Base-by-base conservation (phyloP, 2,888 invertebrate species). In the Kryphioiulus occultus region DNA sequence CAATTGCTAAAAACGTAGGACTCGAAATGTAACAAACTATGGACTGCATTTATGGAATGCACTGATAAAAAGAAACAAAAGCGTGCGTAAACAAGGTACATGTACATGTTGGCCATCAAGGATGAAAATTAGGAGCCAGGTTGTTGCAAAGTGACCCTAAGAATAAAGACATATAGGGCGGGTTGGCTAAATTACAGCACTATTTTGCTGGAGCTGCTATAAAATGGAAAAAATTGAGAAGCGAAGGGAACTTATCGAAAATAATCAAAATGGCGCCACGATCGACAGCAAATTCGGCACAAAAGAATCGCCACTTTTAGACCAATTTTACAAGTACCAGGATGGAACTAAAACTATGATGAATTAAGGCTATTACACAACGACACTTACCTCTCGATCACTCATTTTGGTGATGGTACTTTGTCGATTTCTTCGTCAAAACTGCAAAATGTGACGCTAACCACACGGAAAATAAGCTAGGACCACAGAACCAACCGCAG, bases 191-290 rank as follows among this genome's bases (percentile, higher is more conserved):
- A 59, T 0, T 22, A 9, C 22, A n/a, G 22, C 59, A 59, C n/a
- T 22, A 59, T 22, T 59, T 59, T 22, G 22, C 59, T 59, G n/a
- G 5, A n/a, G 9, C 7, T n/a, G 22, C 3, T n/a, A 59, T 22
- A 7, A 3, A 22, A 59, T n/a, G 59, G 7, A 35, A 2, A 35
- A 35, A 7, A 35, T 7, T 2, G 7, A 7, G 35, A 35, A 4
- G 35, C 2, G 35, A 35, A 35, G 3, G 22, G 7, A 68, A 68
- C 26, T 12, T 5, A 12, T 7, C 22, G 26, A 68, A 68, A 68
- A 68, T 68, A 68, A 68, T 10, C 68, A 68, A 68, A 68, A 68
- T 68, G 68, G 68, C 68, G 68, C 68, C 68, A 68, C 12, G 68
- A 22, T 68, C 68, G 68, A 68, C 12, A 68, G n/a, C 47, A 47